phyloP scores from a whole-genome alignment of 1,140 invertebrate species.

The Lepidurus apus region DNA sequence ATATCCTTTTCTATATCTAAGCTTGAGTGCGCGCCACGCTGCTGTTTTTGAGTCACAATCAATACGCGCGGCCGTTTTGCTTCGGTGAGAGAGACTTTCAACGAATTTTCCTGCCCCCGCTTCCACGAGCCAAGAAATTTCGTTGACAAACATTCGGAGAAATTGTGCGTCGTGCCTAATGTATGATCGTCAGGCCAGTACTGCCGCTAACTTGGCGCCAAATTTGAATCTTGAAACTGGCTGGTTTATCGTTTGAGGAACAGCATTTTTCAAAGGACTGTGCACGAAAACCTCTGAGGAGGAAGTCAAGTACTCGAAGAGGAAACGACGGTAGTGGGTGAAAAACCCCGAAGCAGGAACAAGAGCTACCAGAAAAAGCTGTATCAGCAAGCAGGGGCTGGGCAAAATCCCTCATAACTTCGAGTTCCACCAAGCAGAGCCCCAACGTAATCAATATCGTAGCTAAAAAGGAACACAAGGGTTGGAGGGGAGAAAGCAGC shows the following conservation, averaged over 20 bases:
- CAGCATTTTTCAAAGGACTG: neutral
- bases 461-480: constrained; percentile 11
- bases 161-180: constrained; percentile 5
- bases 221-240: neutral
- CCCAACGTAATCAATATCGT: constrained; percentile 10
- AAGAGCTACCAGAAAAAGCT: neutral
- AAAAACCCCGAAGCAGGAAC: neutral
- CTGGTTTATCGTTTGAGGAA: neutral
- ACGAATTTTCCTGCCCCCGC: neutral
- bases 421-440: constrained; percentile 10
- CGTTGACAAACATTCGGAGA: neutral
- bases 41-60: constrained; percentile 18
- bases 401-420: constrained; percentile 12
- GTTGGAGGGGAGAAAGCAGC: neutral
- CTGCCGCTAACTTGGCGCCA: neutral
- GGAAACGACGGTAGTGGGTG: neutral
- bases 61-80: constrained; percentile 18
- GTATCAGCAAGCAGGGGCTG: constrained; percentile 4
- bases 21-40: constrained; percentile 16
- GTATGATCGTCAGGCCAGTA: neutral
- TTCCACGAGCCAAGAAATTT: neutral
- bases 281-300: neutral
- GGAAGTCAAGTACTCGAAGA: neutral
- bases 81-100: neutral
- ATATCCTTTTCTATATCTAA: constrained; percentile 22